Evolutionary conservation across 2,113 vertebrate genomes (phyloP).

Genomic region (Hyla sarda): DNA sequence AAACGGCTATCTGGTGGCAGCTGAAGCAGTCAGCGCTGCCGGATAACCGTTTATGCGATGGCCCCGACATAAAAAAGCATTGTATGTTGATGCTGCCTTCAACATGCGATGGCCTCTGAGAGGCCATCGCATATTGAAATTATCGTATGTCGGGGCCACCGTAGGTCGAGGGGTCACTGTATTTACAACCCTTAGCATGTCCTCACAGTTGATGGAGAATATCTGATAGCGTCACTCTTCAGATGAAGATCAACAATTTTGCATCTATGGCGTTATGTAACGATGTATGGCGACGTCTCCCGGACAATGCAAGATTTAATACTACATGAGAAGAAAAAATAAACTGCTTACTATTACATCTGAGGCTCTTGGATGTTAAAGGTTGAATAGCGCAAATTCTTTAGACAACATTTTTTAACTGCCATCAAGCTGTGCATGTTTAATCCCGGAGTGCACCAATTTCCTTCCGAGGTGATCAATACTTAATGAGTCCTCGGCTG

Average conservation of each 20-base stretch:
- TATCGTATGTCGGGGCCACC: too few species aligned
- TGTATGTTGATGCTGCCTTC: too few species aligned
- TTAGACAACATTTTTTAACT: constrained; percentile 13
- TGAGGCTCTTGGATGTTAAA: constrained; percentile 4
- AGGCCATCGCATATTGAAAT: too few species aligned
- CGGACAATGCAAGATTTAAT: background rate
- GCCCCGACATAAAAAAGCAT: too few species aligned
- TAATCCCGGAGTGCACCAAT: constrained; percentile 51
- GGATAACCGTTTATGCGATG: too few species aligned
- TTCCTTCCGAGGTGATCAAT: constrained; percentile 51
- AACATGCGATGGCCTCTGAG: too few species aligned
- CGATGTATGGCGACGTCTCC: background rate
- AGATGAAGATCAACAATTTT: background rate
- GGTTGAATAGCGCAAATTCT: constrained; percentile 17
- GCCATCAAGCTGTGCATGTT: constrained; percentile 43
- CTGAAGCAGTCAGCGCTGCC: too few species aligned
- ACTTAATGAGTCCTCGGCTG: constrained; percentile 41
- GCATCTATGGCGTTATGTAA: background rate
- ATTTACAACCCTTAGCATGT: background rate
- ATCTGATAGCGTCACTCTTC: background rate
- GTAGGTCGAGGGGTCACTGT: too few species aligned
- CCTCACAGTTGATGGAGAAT: background rate
- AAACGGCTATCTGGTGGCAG: too few species aligned
- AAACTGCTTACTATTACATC: constrained; percentile 11
- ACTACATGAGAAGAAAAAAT: too few species aligned